Base-by-base conservation (phyloP, 1,140 invertebrate genomes). In the Drosophila ficusphila region DNA sequence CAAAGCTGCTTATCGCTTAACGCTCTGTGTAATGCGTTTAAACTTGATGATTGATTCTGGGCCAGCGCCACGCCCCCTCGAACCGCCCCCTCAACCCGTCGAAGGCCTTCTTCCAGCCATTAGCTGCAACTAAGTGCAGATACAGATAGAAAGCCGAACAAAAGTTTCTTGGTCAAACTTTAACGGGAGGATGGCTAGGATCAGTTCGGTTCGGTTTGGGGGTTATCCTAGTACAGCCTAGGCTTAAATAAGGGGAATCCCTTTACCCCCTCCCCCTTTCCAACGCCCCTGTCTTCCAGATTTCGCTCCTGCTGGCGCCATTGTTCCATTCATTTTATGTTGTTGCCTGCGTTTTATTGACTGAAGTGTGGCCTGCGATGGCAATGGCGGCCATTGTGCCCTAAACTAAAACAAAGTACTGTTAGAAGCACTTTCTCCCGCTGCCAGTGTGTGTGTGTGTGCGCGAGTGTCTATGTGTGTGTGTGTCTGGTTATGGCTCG, bases 1-100 rank as follows among this genome's bases (percentile, higher is more conserved):
- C 81, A 86, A 86, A 86, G 81, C 81, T 86, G 81, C 81, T 86
- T 86, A 86, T 88, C 81, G 82, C 79, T 86, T 88, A 88, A 86
- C 81, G 81, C 82, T 81, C 72, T 62, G 54, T 81, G 82, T 88
- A 86, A 86, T 86, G 81, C 81, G 82, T 86, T 86, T 88, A 86
- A 86, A 88, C 82, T 81, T 81, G 81, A 88, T 86, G 81, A 86
- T 86, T 86, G 81, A 86, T 86, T 86, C 58, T 16, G 57, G 46
- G 34, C 54, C 48, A 56, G 8, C 16, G 34, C 36, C 12, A 9
- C 49, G 1, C 19, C 36, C 23, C n/a, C 31, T 9, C 7, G n/a
- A n/a, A n/a, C 25, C 7, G 3, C 1, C 4, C 19, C 9, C 23
- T 7, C 25, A 1, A 2, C 4, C 33, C n/a, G n/a, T n/a, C n/a